A percentile compares a stretch with the other conserved stretches of the same genome.
Evolutionary conservation across 2,113 vertebrate genomes (phyloP).

Genomic region (Odontophorus gujanensis): DNA sequence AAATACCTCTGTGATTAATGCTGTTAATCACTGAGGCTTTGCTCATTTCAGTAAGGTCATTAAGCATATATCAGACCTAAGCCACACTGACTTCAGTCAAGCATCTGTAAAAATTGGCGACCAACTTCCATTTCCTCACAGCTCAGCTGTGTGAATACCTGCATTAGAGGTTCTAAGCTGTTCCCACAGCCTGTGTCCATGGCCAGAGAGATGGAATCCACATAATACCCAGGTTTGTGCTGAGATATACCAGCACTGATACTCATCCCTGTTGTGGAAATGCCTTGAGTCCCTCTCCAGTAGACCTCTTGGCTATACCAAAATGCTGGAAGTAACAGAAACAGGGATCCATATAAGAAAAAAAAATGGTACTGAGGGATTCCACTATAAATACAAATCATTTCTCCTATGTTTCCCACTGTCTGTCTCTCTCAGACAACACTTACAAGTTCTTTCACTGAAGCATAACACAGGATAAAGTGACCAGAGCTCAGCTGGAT

Average conservation of each 20-base stretch:
- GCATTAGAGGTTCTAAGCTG: accelerated
- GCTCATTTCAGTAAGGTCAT: neutral
- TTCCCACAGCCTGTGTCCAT: neutral
- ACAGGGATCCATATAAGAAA: conserved; percentile 1
- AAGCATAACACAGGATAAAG: conserved; percentile 46
- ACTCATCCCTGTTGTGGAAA: neutral
- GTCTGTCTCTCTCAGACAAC: conserved; percentile 35
- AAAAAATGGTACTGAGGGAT: neutral
- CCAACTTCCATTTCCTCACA: neutral
- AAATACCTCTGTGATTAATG: neutral
- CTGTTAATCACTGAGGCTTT: neutral
- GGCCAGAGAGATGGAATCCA: neutral
- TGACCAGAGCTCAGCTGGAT: conserved; percentile 67
- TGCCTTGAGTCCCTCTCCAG: neutral
- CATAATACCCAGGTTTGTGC: neutral
- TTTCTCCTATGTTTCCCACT: conserved; percentile 35
- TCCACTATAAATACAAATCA: neutral
- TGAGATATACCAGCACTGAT: accelerated
- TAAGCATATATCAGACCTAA: neutral
- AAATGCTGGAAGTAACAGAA: neutral
- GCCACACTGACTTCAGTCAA: neutral
- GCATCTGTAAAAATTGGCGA: neutral
- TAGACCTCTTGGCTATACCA: neutral
- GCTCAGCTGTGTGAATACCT: neutral
- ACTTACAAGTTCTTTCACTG: neutral